Percentiles rank a stretch among this genome's conserved stretches.
phyloP scores from a whole-genome alignment of 2,113 vertebrate genomes.

The Otus sunia region DNA sequence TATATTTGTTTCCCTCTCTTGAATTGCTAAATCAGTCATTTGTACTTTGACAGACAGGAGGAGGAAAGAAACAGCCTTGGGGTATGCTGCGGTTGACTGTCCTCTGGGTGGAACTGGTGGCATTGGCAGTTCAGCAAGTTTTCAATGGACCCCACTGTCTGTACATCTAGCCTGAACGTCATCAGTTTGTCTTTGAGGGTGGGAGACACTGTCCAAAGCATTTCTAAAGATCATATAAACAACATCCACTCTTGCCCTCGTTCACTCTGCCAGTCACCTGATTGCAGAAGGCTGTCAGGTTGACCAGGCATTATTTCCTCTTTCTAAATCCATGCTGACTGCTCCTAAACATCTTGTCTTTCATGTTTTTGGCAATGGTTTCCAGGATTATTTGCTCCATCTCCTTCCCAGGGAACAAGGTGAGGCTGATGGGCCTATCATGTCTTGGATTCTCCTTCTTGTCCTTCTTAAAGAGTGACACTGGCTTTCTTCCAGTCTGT shows the following conservation, averaged over 20 bases:
- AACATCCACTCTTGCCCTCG: not conserved
- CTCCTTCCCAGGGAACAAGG: not conserved
- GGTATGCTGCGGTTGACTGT: not conserved
- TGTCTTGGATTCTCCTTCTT: not conserved
- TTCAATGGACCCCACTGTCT: not conserved
- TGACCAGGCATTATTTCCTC: not conserved
- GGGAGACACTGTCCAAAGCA: not conserved
- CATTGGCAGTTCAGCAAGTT: not conserved
- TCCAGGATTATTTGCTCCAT: not conserved
- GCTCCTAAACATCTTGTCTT: not conserved
- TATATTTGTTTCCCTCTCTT: not conserved
- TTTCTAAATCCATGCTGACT: not conserved
- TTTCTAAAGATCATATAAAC: not conserved
- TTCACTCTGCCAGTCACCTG: not conserved
- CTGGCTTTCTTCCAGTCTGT: not conserved
- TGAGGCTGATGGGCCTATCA: not conserved
- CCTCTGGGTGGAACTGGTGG: not conserved
- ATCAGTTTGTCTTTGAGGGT: not conserved
- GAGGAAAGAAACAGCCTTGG: not conserved
- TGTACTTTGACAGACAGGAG: not conserved
- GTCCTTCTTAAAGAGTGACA: accelerated
- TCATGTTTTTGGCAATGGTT: not conserved
- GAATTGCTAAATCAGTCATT: not conserved
- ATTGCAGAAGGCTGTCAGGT: not conserved
- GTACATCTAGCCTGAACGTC: not conserved